Evolutionary conservation across 1,140 invertebrate species (phyloP), one percentile per base, ranked within the genome.

Genomic region (Caenorhabditis briggsae): DNA sequence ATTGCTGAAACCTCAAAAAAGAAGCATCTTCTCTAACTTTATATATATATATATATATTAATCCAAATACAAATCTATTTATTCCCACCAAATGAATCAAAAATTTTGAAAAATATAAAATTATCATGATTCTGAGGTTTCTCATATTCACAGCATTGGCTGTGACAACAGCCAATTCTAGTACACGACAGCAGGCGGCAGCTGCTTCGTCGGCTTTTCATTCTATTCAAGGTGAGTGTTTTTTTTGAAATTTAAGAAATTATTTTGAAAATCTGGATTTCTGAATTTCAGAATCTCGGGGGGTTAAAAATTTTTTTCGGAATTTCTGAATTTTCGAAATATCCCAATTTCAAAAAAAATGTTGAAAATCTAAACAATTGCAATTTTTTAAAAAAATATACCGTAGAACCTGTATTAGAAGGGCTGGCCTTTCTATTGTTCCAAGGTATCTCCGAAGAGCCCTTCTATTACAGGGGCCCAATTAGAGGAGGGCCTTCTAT

Each of bases 121-220:
- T 23, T 53, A 23, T 53, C 20, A 61, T 78, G 70, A 78, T 78
- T 23, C 46, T 78, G 46, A 78, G 70, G 70, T 50, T 78, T 48
- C 70, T 78, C 70, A 78, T 78, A 12, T 78, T 78, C 70, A 78
- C 70, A 53, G 70, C 70, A 5, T 25, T 78, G 20, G 70, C 70
- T 53, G 70, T 78, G 33, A 50, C 43, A 43, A 50, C 9, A 12
- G 70, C 46, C 70, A 50, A 78, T 50, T 50, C 70, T n/a, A 78
- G 70, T 50, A 78, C 70, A 7, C 43, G 70, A 14, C 70, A 78
- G 25, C 70, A 78, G 70, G 23, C 61, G 1, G 23, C 61, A 0
- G 2, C 61, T 9, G 25, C 61, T 9, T 61, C 59, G 18, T 16
- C 64, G 18, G 7, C 70, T 9, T 78, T 78, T 78, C 70, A 78